These are phyloP conservation scores for Macroglossus sobrinus DNA, from an alignment of 2,113 vertebrate species.

Conservation along the genomic window DNA sequence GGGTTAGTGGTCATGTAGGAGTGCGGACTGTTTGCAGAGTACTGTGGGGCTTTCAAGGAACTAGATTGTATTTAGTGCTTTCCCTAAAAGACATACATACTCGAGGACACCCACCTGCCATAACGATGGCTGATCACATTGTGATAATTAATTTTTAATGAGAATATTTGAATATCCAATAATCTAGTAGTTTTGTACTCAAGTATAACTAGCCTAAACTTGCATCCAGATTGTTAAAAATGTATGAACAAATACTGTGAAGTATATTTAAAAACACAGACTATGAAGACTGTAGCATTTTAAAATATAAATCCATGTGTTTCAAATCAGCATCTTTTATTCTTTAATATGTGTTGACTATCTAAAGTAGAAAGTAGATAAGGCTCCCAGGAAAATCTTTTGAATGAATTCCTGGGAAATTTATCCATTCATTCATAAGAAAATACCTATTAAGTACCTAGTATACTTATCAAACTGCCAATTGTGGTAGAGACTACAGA, in stretches of 20 bases:
- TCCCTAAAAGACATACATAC: background rate
- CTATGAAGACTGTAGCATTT: background rate
- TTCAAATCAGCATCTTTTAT: conserved; percentile 18
- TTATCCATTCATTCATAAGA: background rate
- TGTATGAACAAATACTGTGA: background rate
- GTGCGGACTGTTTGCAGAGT: background rate
- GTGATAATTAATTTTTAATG: conserved; percentile 26
- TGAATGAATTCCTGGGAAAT: conserved; percentile 13
- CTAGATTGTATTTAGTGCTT: background rate
- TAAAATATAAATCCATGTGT: conserved; percentile 12
- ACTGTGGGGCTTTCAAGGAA: background rate
- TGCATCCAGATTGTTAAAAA: background rate
- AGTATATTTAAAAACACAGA: background rate
- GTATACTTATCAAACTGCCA: background rate
- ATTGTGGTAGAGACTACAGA: background rate
- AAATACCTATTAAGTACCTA: background rate
- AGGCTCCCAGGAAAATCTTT: background rate
- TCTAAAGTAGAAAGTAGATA: conserved; percentile 11
- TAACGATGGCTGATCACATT: background rate
- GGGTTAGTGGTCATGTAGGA: too few species aligned
- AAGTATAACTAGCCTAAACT: conserved; percentile 18
- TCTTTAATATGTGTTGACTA: background rate
- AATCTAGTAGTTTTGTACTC: conserved; percentile 11
- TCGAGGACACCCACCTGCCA: background rate
- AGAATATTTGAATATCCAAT: conserved; percentile 1